Percentiles rank a stretch among this genome's conserved stretches.
phyloP scores from a whole-genome alignment of 2,113 vertebrate species.

The Chaenogobius annularis region DNA sequence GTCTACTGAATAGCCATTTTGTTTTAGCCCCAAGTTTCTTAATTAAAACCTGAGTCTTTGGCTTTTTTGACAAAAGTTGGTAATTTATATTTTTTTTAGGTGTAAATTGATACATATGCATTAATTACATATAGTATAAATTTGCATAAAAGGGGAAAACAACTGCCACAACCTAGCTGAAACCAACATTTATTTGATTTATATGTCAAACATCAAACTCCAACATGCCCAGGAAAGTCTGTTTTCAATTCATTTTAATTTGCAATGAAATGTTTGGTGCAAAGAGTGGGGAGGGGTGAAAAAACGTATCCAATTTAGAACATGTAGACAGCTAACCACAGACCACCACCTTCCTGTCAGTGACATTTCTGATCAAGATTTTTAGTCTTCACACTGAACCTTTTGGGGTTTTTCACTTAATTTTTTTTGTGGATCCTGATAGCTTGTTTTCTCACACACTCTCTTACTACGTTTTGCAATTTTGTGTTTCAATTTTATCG shows the following conservation, averaged over 20 bases:
- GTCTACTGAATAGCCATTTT: background rate
- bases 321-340: constrained; percentile 38
- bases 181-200: constrained; percentile 15
- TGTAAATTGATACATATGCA: background rate
- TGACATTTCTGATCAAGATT: constrained; percentile 63
- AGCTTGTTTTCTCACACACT: background rate
- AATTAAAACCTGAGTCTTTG: background rate
- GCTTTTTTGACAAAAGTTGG: background rate
- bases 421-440: background rate
- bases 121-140: no score
- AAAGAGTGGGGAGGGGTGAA: background rate
- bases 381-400: constrained; percentile 17
- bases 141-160: no score
- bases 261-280: constrained; percentile 4
- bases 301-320: constrained; percentile 18
- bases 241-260: constrained; percentile 6
- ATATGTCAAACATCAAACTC: constrained; percentile 15
- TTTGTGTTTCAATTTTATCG: background rate
- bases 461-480: background rate
- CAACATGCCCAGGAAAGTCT: background rate
- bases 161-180: background rate
- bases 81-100: background rate
- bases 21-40: no score
- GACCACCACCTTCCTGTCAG: constrained; percentile 70
- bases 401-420: background rate